phyloP scores from a whole-genome alignment of 2,113 vertebrate genomes.

The Anser cygnoides region DNA sequence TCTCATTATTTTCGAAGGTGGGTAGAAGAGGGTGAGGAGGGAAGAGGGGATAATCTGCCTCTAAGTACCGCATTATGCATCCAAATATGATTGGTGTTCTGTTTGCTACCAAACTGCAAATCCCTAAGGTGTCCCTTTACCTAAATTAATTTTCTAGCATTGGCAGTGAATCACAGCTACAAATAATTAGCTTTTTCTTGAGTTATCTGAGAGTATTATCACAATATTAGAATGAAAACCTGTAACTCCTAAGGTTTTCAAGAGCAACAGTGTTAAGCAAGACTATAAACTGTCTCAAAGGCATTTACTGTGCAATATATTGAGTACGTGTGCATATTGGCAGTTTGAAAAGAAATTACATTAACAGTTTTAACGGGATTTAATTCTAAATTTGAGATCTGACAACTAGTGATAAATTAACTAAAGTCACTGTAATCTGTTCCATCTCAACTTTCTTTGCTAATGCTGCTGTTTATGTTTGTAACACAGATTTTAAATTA shows the following conservation, averaged over 20 bases:
- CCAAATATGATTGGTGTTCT: background rate
- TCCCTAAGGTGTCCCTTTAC: background rate
- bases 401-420: background rate
- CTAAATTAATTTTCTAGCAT: background rate
- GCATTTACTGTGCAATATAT: background rate
- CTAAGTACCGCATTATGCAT: background rate
- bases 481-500: background rate
- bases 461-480: background rate
- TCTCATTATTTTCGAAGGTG: background rate
- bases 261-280: background rate
- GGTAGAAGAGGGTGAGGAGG: background rate
- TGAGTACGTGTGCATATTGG: rapidly evolving
- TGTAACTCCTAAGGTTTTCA: background rate
- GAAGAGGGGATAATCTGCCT: background rate
- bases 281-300: background rate
- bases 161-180: background rate
- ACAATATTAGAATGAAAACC: background rate
- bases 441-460: background rate
- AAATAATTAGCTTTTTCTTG: background rate
- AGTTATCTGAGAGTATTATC: background rate
- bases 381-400: background rate
- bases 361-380: background rate
- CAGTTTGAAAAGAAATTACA: background rate
- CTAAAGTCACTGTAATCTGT: background rate
- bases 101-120: background rate